Evolutionary conservation across 2,888 invertebrate genomes (phyloP), one percentile per base, ranked within the genome.

Genomic region (Smittia aterrima): DNA sequence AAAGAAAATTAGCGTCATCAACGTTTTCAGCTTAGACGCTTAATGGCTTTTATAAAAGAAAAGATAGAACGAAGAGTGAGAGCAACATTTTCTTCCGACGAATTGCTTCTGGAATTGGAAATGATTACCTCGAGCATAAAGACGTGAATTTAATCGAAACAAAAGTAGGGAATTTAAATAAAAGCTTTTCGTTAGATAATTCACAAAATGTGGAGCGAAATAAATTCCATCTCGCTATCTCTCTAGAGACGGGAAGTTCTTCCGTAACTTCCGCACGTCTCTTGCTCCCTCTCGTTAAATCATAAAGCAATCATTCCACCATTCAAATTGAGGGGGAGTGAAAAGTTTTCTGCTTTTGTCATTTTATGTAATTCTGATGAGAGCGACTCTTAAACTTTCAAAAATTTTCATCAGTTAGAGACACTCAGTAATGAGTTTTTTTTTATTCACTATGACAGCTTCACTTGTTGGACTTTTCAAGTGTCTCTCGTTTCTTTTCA

Each of bases 1-100:
- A 53, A 20, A 54, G 70, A 54, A 70, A 70, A 70, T 70, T 70
- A 70, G 70, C 70, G 41, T 70, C 70, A 70, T 70, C 70, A 70
- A 70, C 70, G 47, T 70, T 70, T 70, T 70, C 27, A 70, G 53
- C 41, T 70, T 70, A 70, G 53, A 70, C 70, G 27, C 53, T 70
- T 70, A 70, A 70, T 70, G 70, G 53, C 70, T 70, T 70, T 70
- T 68, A 24, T 7, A 58, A 58, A 58, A 58, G 58, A 13, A 18
- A n/a, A 58, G 22, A 24, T 24, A 58, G 18, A 58, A 64, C 32
- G 25, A 27, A 27, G 64, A 22, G 20, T 11, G 25, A 25, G 64
- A 64, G 18, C 9, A 11, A 32, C 53, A 47, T 18, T 13, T 58
- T 20, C 58, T 18, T 58, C 53, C 58, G 58, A n/a, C 18, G 16